Conservation (phyloP, 64 coral and sea anemone genomes). For the Astreopora myriophthalma region DNA sequence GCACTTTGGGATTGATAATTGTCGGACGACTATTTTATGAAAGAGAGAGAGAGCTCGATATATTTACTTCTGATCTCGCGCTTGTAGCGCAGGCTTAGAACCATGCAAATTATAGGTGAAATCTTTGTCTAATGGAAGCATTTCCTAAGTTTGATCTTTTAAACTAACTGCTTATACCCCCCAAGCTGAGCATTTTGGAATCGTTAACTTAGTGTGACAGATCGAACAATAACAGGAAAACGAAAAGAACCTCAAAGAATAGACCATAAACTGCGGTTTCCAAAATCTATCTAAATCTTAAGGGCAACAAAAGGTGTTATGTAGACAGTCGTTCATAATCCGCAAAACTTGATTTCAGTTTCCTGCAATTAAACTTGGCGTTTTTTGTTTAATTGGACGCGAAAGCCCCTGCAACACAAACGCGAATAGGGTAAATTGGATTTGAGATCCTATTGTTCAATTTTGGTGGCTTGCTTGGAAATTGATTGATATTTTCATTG, state of each 20-base stretch:
- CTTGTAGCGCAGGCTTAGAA: neutral
- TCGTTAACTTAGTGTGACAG: conserved; percentile 22
- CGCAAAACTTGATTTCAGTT: conserved; percentile 45
- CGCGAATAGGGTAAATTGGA: conserved; percentile 65
- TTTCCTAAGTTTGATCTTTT: conserved; percentile 25
- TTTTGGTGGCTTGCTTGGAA: conserved; percentile 16
- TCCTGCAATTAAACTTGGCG: conserved; percentile 16
- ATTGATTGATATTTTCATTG: conserved; percentile 82
- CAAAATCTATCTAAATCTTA: conserved; percentile 68
- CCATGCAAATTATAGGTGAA: neutral
- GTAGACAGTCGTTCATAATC: conserved; percentile 59
- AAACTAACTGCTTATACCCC: conserved; percentile 19
- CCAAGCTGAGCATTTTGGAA: neutral
- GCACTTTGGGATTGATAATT: neutral
- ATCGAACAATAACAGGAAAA: neutral
- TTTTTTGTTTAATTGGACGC: conserved; percentile 64
- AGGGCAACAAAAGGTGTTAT: conserved; percentile 46
- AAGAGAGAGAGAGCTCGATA: neutral
- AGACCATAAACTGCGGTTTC: neutral
- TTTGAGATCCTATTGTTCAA: conserved; percentile 53
- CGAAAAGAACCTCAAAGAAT: neutral
- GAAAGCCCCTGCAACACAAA: neutral
- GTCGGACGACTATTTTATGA: too few species aligned
- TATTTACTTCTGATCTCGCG: conserved; percentile 6
- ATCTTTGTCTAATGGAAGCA: neutral